Percentiles rank a stretch among this genome's conserved stretches.
phyloP scores from a whole-genome alignment of 2,113 vertebrate species.

The Mixornis gularis region DNA sequence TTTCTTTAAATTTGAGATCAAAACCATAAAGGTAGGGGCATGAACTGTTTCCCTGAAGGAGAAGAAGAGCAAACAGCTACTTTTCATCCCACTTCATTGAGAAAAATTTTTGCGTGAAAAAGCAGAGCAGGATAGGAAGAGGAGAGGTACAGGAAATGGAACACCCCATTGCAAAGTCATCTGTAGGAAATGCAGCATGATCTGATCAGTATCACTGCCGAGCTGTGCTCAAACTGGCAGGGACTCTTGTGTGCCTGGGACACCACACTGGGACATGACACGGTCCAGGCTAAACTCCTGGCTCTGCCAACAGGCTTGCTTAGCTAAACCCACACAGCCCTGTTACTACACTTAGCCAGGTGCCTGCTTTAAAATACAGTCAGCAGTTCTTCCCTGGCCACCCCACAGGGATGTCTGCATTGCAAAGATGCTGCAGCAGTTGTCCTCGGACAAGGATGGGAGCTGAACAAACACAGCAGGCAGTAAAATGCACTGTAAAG shows the following conservation, averaged over 20 bases:
- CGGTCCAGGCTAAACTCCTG: not conserved
- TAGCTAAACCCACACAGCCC: not conserved
- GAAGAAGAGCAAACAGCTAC: constrained; percentile 14
- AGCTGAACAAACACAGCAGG: not conserved
- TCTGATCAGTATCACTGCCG: not conserved
- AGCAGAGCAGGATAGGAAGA: not conserved
- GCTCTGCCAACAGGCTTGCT: not conserved
- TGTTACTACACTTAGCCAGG: not conserved
- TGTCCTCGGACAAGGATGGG: rapidly evolving
- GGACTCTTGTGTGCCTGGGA: not conserved
- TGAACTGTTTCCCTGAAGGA: not conserved
- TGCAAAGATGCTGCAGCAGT: not conserved
- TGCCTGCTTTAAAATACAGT: not conserved
- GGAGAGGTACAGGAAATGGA: not conserved
- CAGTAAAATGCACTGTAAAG: not conserved
- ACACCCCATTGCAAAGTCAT: not conserved
- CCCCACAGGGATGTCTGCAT: not conserved
- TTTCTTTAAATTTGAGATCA: not conserved
- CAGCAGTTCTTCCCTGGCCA: not conserved
- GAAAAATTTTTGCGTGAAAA: not conserved
- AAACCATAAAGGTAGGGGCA: not conserved
- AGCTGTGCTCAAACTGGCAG: not conserved
- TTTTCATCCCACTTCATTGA: not conserved
- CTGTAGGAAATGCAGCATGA: not conserved
- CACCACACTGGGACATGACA: not conserved